Evolutionary conservation across 2,113 vertebrate species (phyloP), one percentile per base, ranked within the genome.

Genomic region (Halichoerus grypus): DNA sequence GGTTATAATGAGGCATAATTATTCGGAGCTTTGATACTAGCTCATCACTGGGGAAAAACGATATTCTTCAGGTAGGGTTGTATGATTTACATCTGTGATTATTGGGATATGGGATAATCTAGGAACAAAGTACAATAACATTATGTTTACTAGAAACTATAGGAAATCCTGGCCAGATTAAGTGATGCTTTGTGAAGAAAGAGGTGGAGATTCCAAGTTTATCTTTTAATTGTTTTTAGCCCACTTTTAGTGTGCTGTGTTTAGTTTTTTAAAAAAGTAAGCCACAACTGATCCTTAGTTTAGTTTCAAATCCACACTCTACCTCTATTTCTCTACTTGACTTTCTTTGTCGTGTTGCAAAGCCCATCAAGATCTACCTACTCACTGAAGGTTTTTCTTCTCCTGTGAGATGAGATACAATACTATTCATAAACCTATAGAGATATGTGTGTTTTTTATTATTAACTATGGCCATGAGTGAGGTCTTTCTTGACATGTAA

Each of bases 81-180:
- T 76, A n/a, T 91, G 92, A 90, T 88, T 88, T 95, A 79, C 1
- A 59, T 81, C 83, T 85, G 55, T 80, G 92, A 89, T 95, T 87
- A 96, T 61, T 90, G 86, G 74, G 5, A 49, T 63, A 24, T 93
- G 53, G 46, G 26, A 53, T 89, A 86, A 97, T 42, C 55, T 80
- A 63, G 42, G 63, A 72, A 95, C 61, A 97, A 91, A 93, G 65
- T 74, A 72, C 88, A 95, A 87, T 93, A 83, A 76, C 93, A 55
- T 69, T 80, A 65, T 83, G 12, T 95, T 85, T 88, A 94, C 71
- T 84, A 65, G 87, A 82, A 84, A 71, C n/a, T 46, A 74, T 22
- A 81, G 57, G 51, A 95, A 96, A 89, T 51, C 63, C 49, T 69
- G 57, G 85, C 67, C 83, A 87, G 18, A 67, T 83, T 80, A 92